A percentile compares a stretch with the other conserved stretches of the same genome.
phyloP scores from a whole-genome alignment of 2,797 vertebrate species.

The Sorex maritimensis region DNA sequence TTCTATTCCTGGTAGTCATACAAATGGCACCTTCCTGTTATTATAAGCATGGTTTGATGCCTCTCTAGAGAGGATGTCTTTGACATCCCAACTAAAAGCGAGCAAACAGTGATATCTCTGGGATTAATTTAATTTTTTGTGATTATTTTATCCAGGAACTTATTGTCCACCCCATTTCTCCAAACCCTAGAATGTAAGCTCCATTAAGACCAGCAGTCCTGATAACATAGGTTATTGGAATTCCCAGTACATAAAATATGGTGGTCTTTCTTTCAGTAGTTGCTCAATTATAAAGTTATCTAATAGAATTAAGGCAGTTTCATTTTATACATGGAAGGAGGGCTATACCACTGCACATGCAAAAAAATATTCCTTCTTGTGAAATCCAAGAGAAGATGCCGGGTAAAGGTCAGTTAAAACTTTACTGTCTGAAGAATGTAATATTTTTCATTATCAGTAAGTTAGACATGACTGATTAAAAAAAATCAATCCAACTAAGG shows the following conservation, averaged over 20 bases:
- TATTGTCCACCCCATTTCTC: neutral
- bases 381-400: neutral
- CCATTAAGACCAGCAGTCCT: neutral
- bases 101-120: neutral
- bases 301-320: neutral
- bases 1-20: neutral
- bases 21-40: neutral
- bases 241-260: neutral
- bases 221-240: neutral
- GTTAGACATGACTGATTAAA: neutral
- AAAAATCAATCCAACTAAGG: no score
- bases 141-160: slow-evolving; percentile 8
- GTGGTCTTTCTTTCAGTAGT: neutral
- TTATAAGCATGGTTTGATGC: neutral
- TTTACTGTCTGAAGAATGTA: neutral
- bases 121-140: neutral
- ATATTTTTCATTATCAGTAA: slow-evolving; percentile 6
- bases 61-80: neutral
- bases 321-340: neutral
- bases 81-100: neutral
- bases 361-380: neutral
- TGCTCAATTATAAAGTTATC: neutral
- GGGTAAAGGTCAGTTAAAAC: neutral
- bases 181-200: neutral
- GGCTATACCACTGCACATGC: neutral